Evolutionary conservation across 2,113 vertebrate species (phyloP), one percentile per base, ranked within the genome.

Genomic region (Apaloderma vittatum): DNA sequence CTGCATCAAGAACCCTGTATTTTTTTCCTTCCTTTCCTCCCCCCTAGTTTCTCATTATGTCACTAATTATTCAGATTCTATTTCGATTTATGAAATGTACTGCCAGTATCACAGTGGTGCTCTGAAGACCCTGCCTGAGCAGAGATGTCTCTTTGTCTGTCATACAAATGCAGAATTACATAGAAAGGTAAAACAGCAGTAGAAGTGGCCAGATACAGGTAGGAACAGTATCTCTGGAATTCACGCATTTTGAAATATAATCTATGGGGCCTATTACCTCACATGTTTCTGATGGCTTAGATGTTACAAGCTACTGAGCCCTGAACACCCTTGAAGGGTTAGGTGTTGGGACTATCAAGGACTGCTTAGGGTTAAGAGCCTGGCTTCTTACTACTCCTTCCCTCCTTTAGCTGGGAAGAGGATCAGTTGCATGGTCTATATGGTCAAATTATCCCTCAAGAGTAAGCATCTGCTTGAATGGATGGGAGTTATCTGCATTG

Each of bases 11-110:
- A 90, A 9, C 36, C 32, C 67, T 73, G 12, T 51, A 30, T 83
- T 95, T 74, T 40, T 67, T 62, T 27, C 22, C 90, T 92, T 71
- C 22, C 32, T 82, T 90, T 70, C 24, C 22, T 80, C 24, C 10
- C 30, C 19, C 22, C 6, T 51, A 45, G 24, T 40, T 84, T 86
- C 40, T 58, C 11, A 62, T 46, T 46, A 29, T 29, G 21, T 21
- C 2, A 3, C 62, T 86, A 70, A 80, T 90, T 90, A 62, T 54
- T 46, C 36, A 79, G 78, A 20, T 27, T 89, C 55, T 61, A 0
- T 86, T 97, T 81, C 73, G 78, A 88, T 86, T 51, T 94, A n/a
- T 76, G 6, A 83, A 83, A 75, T 34, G 22, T 20, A 12, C 71
- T 80, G 54, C 36, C 66, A 65, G 45, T 61, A 62, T 57, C 86